Percentiles rank a stretch among this genome's conserved stretches.
phyloP scores from a whole-genome alignment of 2,113 vertebrate species.

The Oncorhynchus keta region DNA sequence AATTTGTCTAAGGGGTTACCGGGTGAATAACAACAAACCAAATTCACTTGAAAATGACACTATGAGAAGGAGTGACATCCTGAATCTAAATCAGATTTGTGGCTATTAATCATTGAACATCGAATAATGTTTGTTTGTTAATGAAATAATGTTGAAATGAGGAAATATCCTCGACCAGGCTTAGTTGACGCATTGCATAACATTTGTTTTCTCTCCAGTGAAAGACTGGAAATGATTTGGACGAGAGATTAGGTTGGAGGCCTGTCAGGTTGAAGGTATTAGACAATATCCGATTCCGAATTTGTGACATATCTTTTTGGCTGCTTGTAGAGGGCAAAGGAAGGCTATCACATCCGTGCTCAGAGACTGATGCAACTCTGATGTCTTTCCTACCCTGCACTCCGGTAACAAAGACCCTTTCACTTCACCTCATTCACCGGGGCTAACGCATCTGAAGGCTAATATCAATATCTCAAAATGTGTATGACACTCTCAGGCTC shows the following conservation, averaged over 20 bases:
- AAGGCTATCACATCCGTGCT: constrained; percentile 5
- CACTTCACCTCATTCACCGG: background rate
- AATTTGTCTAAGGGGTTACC: background rate
- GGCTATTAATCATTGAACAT: background rate
- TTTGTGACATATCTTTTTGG: background rate
- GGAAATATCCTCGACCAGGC: background rate
- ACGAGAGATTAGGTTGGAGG: background rate
- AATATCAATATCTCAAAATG: background rate
- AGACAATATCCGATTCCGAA: background rate
- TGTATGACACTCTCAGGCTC: background rate
- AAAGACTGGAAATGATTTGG: background rate
- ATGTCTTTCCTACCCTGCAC: constrained; percentile 1
- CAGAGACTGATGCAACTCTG: constrained; percentile 2
- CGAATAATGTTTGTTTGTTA: constrained; percentile 4
- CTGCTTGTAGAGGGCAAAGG: constrained; percentile 5
- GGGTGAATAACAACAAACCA: background rate
- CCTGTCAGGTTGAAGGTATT: background rate
- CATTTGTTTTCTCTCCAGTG: background rate
- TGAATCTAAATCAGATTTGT: background rate
- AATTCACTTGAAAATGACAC: background rate
- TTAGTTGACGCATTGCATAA: background rate
- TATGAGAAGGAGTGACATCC: background rate
- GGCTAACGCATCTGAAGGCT: background rate
- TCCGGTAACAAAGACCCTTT: constrained; percentile 15
- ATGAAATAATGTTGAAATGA: background rate